Base-by-base conservation (phyloP, 1,140 invertebrate species). In the Thaumetopoea pityocampa region DNA sequence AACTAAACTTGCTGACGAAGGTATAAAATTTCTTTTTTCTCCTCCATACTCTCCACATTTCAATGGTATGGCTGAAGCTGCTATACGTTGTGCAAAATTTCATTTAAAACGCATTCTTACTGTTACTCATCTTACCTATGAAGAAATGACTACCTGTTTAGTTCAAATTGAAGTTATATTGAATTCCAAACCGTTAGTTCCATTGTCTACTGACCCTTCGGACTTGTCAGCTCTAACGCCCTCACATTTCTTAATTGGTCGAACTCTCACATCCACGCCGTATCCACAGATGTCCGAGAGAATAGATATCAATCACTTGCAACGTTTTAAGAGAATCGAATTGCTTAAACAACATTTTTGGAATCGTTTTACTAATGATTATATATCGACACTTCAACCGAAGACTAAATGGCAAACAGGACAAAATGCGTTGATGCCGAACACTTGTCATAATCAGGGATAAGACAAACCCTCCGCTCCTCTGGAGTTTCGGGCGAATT, bases 1-100 rank as follows among this genome's bases (percentile, higher is more conserved):
- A 15, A 36, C 28, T n/a, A 28, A 29, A 4, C 14, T 42, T 4
- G 23, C 43, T 6, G 16, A 33, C 3, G 33, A 52, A 28, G 29
- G 18, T 19, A 52, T 47, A 5, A 14, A 52, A 22, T 52, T 52
- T 24, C 27, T 7, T 12, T 50, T 55, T 20, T 4, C 16, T 5
- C 46, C 52, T 2, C 18, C 52, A 1, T 50, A 50, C 19, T 27
- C 29, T n/a, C 52, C 42, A n/a, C 36, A 55, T 19, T 50, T 50
- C 19, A 44, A 44, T 5, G 41, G 42, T 0, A 15, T 55, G n/a
- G n/a, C n/a, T n/a, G n/a, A n/a, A n/a, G n/a, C n/a, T n/a, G n/a
- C n/a, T n/a, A n/a, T n/a, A n/a, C 14, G 33, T 8, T 49, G 41
- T 1, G 7, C 28, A 1, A 54, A 54, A 30, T 22, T 34, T 17